Conservation (phyloP, 2,888 invertebrate species). For the Orthonychiurus folsomi region DNA sequence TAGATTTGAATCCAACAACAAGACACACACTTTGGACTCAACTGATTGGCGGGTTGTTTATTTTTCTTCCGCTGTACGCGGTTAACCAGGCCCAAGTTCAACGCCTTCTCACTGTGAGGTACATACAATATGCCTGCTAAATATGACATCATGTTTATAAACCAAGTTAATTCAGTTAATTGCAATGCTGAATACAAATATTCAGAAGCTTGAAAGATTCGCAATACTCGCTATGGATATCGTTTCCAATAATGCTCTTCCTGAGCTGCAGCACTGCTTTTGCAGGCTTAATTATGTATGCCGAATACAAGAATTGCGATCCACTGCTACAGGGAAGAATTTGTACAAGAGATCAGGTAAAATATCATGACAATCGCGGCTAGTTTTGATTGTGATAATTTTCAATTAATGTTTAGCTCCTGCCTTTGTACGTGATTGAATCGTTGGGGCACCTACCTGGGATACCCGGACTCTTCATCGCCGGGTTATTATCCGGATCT, state of each 20-base stretch:
- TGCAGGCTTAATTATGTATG: constrained; percentile 74
- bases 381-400: constrained; percentile 7
- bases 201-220: constrained; percentile 49
- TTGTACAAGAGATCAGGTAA: constrained; percentile 58
- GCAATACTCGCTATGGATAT: constrained; percentile 65
- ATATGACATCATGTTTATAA: too few relatives aligned
- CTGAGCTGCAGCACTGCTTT: constrained; percentile 63
- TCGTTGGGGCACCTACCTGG: constrained; percentile 60
- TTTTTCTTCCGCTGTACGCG: constrained; percentile 71
- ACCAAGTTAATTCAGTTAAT: too few relatives aligned
- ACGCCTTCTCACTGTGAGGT: constrained; percentile 48
- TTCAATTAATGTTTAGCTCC: constrained; percentile 42
- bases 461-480: constrained; percentile 77
- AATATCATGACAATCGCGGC: neutral
- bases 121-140: constrained; percentile 27
- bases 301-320: constrained; percentile 73
- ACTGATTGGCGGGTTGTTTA: constrained; percentile 68
- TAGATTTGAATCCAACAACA: constrained; percentile 67
- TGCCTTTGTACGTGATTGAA: constrained; percentile 49
- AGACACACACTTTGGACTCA: constrained; percentile 77
- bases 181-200: neutral
- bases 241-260: constrained; percentile 65
- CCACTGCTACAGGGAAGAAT: constrained; percentile 59
- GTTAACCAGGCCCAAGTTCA: constrained; percentile 74
- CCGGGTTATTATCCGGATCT: constrained; percentile 82